Conservation (phyloP, 2,888 invertebrate species). For the Hemaris fuciformis region DNA sequence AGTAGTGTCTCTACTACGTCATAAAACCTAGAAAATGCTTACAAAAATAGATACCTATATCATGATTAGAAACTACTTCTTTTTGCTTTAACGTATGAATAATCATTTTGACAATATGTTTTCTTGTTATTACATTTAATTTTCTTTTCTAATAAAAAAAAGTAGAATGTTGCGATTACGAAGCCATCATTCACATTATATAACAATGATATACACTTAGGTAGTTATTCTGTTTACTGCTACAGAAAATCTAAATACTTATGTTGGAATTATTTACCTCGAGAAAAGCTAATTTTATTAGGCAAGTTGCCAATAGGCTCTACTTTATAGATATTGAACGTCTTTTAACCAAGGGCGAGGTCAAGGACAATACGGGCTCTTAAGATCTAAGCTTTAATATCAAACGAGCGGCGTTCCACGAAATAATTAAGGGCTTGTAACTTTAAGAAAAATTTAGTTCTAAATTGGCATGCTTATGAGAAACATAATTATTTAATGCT, state of each 20-base stretch:
- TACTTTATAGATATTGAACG: constrained; percentile 27
- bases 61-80: too few species aligned
- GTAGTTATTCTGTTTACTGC: not conserved
- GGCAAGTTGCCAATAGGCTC: constrained; percentile 50
- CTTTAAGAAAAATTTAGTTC: not conserved
- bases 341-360: constrained; percentile 37
- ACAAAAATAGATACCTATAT: too few species aligned
- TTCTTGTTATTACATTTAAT: too few species aligned
- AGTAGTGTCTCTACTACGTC: not conserved
- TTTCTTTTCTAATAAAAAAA: too few species aligned
- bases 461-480: not conserved
- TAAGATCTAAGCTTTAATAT: not conserved
- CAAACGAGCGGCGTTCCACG: not conserved
- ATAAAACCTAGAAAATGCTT: not conserved
- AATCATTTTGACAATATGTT: too few species aligned
- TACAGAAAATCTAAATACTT: not conserved
- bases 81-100: too few species aligned
- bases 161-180: too few species aligned
- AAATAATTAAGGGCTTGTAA: not conserved
- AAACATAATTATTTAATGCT: not conserved
- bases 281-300: constrained; percentile 35
- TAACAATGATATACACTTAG: too few species aligned
- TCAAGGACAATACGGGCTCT: constrained; percentile 27
- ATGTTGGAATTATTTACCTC: constrained; percentile 19
- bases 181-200: too few species aligned